These are phyloP conservation scores for Drosophila yooni DNA, from an alignment of 2,888 invertebrate species.

Conservation along the genomic window DNA sequence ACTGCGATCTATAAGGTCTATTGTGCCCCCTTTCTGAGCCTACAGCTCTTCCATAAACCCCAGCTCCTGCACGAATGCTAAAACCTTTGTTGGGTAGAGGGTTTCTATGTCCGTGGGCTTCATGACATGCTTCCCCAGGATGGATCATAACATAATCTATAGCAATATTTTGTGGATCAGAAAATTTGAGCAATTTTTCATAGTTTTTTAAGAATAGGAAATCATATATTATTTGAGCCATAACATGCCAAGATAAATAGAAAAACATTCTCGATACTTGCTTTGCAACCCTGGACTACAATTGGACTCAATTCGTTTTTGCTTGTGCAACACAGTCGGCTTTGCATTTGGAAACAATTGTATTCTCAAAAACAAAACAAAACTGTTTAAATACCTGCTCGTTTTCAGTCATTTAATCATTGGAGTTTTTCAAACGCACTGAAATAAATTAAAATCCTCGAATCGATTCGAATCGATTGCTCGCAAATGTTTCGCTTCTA, in stretches of 20 bases:
- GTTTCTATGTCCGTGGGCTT: no score
- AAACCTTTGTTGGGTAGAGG: no score
- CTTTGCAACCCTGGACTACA: not conserved
- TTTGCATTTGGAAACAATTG: not conserved
- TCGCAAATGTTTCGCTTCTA: constrained; percentile 68
- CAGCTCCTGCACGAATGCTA: no score
- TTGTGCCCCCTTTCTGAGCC: no score
- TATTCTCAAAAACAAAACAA: not conserved
- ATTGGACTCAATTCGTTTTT: not conserved
- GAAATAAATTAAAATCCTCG: not conserved
- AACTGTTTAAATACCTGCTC: not conserved
- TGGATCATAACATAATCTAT: no score
- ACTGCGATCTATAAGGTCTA: no score
- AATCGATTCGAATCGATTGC: not conserved
- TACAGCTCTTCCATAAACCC: no score
- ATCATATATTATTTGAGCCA: not conserved
- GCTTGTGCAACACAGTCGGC: not conserved
- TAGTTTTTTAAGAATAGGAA: not conserved
- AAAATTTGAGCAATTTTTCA: not conserved
- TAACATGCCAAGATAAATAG: not conserved
- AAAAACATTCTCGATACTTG: not conserved
- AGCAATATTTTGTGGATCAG: not conserved
- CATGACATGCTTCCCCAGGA: no score
- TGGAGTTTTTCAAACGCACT: constrained; percentile 7
- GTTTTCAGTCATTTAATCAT: constrained; percentile 19